These are phyloP conservation scores for Lithophane semibrunnea DNA, from an alignment of 2,888 invertebrate species.

Conservation along the genomic window DNA sequence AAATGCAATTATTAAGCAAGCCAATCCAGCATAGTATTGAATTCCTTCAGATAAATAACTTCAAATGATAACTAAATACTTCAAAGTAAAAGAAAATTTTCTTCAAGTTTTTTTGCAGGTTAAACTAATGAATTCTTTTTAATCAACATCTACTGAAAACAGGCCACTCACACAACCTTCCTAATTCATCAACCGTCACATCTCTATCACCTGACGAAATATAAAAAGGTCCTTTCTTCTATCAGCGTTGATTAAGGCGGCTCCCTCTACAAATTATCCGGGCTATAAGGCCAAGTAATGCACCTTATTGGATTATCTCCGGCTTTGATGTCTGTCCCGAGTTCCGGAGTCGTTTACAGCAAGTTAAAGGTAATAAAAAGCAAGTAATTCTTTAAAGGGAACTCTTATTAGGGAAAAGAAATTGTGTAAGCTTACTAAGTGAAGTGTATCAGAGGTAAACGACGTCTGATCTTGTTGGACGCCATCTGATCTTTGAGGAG, in stretches of 20 bases:
- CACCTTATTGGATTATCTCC: conserved; percentile 87
- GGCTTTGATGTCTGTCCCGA: conserved; percentile 85
- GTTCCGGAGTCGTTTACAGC: conserved; percentile 79
- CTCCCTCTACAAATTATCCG: conserved; percentile 82
- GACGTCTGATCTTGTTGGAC: conserved; percentile 55
- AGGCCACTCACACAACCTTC: conserved; percentile 61
- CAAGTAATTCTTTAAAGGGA: conserved; percentile 84
- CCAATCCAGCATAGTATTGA: neutral
- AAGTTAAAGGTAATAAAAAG: conserved; percentile 86
- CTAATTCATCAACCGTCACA: conserved; percentile 78
- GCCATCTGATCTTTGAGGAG: conserved; percentile 40
- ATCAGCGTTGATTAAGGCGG: conserved; percentile 83
- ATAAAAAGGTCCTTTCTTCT: conserved; percentile 80
- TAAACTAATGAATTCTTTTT: conserved; percentile 52
- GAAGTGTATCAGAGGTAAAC: conserved; percentile 69
- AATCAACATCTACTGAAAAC: conserved; percentile 60
- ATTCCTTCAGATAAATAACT: neutral
- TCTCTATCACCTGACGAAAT: conserved; percentile 80
- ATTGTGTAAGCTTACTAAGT: conserved; percentile 82
- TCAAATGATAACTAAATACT: neutral
- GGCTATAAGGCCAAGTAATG: conserved; percentile 80
- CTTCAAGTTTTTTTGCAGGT: neutral
- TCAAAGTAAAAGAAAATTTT: neutral
- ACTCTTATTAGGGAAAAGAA: conserved; percentile 78
- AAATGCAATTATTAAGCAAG: neutral